A percentile compares a stretch with the other conserved stretches of the same genome.
These are phyloP conservation scores for Remorina albescens DNA, from an alignment of 2,797 vertebrate genomes.

Conservation along the genomic window DNA sequence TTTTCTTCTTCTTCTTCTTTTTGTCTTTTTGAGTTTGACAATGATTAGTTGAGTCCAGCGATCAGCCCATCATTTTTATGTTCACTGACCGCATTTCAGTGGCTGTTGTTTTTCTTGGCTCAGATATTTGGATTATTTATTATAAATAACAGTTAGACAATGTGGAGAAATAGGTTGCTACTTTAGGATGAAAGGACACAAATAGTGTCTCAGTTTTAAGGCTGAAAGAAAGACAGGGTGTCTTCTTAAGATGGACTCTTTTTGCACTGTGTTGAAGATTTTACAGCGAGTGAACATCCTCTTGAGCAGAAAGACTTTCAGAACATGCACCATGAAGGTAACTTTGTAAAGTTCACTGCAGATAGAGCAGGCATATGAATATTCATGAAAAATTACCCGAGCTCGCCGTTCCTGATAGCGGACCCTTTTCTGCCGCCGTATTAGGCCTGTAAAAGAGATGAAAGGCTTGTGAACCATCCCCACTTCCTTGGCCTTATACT, in stretches of 20 bases:
- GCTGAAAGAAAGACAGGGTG: neutral
- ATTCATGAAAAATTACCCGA: slow-evolving; percentile 83
- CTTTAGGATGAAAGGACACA: neutral
- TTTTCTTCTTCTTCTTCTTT: slow-evolving; percentile 1
- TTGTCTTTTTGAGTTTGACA: slow-evolving; percentile 18
- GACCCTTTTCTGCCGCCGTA: slow-evolving; percentile 67
- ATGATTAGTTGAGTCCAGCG: slow-evolving; percentile 8
- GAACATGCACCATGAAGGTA: slow-evolving; percentile 82
- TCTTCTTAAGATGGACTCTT: neutral
- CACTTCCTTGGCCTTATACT: slow-evolving; percentile 81
- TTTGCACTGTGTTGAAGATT: slow-evolving; percentile 16
- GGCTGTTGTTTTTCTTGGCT: neutral
- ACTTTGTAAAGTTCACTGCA: slow-evolving; percentile 82
- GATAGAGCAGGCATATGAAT: slow-evolving; percentile 77
- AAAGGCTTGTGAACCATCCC: slow-evolving; percentile 80
- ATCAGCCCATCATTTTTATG: neutral
- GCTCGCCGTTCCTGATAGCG: slow-evolving; percentile 70
- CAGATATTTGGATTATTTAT: neutral
- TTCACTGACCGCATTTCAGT: neutral
- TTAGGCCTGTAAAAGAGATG: slow-evolving; percentile 81
- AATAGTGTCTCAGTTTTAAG: neutral
- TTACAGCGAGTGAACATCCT: slow-evolving; percentile 22
- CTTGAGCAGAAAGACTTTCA: slow-evolving; percentile 35
- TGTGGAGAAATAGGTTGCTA: no score
- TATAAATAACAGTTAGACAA: neutral